phyloP scores from a whole-genome alignment of 2,797 vertebrate genomes.

The Coregonus sp. region DNA sequence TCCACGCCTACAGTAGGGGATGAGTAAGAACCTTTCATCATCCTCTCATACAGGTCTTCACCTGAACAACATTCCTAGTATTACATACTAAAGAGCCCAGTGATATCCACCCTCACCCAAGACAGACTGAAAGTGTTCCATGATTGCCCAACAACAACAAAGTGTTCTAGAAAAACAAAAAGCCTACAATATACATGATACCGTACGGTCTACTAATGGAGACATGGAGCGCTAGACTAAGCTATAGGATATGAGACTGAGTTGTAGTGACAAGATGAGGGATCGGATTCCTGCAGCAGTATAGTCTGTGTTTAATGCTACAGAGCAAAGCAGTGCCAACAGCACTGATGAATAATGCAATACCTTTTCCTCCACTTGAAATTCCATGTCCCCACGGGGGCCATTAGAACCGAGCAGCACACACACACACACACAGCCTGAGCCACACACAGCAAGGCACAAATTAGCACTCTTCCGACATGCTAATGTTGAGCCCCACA shows the following conservation, averaged over 20 bases:
- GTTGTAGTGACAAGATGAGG: constrained; percentile 15
- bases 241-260: too few species aligned
- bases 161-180: background rate
- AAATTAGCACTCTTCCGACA: constrained; percentile 17
- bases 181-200: background rate
- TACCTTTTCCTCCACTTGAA: constrained; percentile 21
- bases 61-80: background rate
- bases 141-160: background rate
- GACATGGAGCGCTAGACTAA: too few species aligned
- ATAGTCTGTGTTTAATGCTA: background rate
- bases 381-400: constrained; percentile 10
- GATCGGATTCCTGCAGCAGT: constrained; percentile 14
- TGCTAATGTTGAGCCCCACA: constrained; percentile 18
- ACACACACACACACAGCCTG: constrained; percentile 1
- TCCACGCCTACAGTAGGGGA: background rate
- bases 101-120: background rate
- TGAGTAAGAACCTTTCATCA: constrained; percentile 15
- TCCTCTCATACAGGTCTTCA: background rate
- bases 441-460: constrained; percentile 1
- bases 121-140: too few species aligned
- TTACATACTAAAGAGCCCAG: constrained; percentile 5
- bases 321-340: background rate
- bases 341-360: constrained; percentile 39
- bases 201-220: too few species aligned
- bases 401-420: constrained; percentile 26